These are phyloP conservation scores for Delphinus delphis DNA, from an alignment of 2,113 vertebrate species.

Conservation along the genomic window DNA sequence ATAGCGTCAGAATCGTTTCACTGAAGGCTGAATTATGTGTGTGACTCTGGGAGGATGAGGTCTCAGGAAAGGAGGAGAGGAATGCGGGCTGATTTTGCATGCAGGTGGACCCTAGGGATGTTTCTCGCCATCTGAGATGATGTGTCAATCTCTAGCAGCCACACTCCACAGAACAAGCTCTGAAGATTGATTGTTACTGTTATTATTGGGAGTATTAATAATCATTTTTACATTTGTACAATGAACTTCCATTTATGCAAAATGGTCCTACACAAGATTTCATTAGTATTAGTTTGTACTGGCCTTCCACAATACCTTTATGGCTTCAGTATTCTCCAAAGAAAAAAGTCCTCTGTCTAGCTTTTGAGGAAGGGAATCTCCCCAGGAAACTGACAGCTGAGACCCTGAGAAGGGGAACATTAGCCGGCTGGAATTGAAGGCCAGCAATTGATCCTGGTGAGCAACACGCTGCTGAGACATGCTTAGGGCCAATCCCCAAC, in stretches of 20 bases:
- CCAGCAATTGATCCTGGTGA: neutral
- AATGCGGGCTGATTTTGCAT: neutral
- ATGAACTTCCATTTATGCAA: constrained; percentile 38
- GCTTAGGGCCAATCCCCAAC: neutral
- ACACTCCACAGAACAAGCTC: constrained; percentile 17
- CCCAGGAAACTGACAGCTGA: constrained; percentile 1
- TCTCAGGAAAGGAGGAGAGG: neutral
- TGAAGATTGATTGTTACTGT: constrained; percentile 38
- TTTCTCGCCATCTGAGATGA: constrained; percentile 43
- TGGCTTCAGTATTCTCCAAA: neutral
- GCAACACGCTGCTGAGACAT: neutral
- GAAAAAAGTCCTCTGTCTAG: neutral
- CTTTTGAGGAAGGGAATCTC: neutral
- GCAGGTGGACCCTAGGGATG: constrained; percentile 51
- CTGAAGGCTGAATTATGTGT: constrained; percentile 61
- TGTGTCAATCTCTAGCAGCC: constrained; percentile 36
- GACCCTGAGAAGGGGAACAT: neutral
- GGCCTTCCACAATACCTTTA: neutral
- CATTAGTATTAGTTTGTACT: constrained; percentile 45
- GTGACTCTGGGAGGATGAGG: constrained; percentile 42
- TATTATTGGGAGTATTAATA: constrained; percentile 60
- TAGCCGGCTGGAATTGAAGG: neutral
- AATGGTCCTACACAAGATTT: constrained; percentile 22
- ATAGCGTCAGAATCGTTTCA: constrained; percentile 56
- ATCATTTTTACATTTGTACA: constrained; percentile 47